Conservation (phyloP, 2,888 invertebrate genomes). For the Brachyopa scutellaris region DNA sequence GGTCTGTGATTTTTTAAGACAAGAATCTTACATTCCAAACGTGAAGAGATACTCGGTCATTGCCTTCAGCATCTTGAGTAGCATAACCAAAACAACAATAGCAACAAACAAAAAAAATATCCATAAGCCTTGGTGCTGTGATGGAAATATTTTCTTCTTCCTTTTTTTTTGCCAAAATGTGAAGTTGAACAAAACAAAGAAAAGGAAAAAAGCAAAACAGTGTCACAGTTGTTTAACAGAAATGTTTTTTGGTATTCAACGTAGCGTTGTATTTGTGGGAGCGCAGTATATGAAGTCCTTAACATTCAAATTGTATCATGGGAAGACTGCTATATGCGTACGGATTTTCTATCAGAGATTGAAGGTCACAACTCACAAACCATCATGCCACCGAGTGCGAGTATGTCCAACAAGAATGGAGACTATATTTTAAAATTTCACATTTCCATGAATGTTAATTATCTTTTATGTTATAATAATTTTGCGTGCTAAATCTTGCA, state of each 20-base stretch:
- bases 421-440: no score
- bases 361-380: slow-evolving; percentile 51
- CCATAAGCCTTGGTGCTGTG: slow-evolving; percentile 50
- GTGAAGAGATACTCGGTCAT: slow-evolving; percentile 18
- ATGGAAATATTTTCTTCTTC: slow-evolving; percentile 31
- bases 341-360: slow-evolving; percentile 28
- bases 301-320: slow-evolving; percentile 61
- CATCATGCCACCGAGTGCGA: slow-evolving; percentile 27
- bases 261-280: slow-evolving; percentile 57
- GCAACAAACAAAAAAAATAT: slow-evolving; percentile 2
- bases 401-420: background rate
- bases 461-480: no score
- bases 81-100: background rate
- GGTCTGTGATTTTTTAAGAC: background rate
- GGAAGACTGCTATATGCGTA: slow-evolving; percentile 31
- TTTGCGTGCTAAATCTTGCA: no score
- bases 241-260: slow-evolving; percentile 34
- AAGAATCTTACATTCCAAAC: background rate
- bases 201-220: no score
- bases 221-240: slow-evolving; percentile 22
- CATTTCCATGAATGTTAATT: no score
- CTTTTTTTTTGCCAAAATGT: slow-evolving; percentile 10
- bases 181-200: background rate
- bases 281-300: slow-evolving; percentile 36
- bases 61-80: slow-evolving; percentile 18